These are phyloP conservation scores for Okapia johnstoni DNA, from an alignment of 2,113 vertebrate species.

Conservation along the genomic window DNA sequence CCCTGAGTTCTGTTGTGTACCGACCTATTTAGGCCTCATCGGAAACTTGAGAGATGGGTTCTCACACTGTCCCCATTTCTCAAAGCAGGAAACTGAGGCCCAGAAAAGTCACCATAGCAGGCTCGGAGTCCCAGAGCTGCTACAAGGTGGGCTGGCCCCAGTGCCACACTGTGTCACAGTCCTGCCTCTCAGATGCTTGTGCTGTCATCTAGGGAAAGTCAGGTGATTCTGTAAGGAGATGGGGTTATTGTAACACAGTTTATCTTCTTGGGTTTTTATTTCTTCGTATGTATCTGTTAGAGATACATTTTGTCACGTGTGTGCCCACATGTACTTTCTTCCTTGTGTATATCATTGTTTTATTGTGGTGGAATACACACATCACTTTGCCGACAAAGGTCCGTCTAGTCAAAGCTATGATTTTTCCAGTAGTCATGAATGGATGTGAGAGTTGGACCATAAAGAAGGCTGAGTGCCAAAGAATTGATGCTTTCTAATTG, in stretches of 20 bases:
- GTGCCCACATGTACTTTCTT: rapidly evolving
- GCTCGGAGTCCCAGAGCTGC: not conserved
- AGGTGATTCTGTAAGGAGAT: rapidly evolving
- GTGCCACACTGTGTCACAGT: too few relatives aligned
- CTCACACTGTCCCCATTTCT: not conserved
- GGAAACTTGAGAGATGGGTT: not conserved
- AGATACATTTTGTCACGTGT: rapidly evolving
- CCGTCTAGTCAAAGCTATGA: not conserved
- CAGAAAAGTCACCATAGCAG: not conserved
- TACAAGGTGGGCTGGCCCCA: not conserved
- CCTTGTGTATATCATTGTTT: not conserved
- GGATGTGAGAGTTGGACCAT: not conserved
- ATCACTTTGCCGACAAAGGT: not conserved
- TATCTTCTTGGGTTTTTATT: not conserved
- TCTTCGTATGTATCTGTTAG: not conserved
- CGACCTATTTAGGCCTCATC: rapidly evolving
- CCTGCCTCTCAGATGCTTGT: not conserved
- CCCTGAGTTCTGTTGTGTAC: not conserved
- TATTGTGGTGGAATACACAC: not conserved
- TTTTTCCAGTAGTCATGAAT: not conserved
- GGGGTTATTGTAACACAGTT: rapidly evolving
- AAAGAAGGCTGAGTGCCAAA: not conserved
- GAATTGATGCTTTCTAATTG: not conserved
- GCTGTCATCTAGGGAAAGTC: not conserved
- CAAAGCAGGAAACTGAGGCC: not conserved